phyloP scores from a whole-genome alignment of 1,140 invertebrate species.

The Saccostrea echinata region DNA sequence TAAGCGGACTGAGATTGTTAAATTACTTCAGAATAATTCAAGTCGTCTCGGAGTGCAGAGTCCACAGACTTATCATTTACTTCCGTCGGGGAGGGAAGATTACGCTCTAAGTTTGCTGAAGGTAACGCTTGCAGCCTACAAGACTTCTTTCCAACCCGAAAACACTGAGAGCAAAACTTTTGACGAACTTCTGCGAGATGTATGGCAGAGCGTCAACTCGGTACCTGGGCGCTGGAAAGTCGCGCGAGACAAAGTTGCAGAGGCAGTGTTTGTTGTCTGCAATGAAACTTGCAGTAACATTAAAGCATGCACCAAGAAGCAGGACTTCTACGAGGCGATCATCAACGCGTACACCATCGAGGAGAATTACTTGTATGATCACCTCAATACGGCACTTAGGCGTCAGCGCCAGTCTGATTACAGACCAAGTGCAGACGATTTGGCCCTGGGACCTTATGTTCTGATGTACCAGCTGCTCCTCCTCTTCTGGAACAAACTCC shows the following conservation, averaged over 20 bases:
- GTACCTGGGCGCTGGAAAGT: slow-evolving; percentile 23
- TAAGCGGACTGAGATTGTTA: neutral
- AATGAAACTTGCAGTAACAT: neutral
- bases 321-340: slow-evolving; percentile 37
- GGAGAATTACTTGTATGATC: slow-evolving; percentile 37
- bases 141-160: slow-evolving; percentile 33
- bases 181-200: slow-evolving; percentile 19
- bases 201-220: slow-evolving; percentile 24
- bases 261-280: slow-evolving; percentile 41
- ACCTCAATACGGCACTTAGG: slow-evolving; percentile 49
- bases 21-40: neutral
- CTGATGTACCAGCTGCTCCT: slow-evolving; percentile 49
- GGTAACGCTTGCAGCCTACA: slow-evolving; percentile 49
- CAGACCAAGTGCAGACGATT: slow-evolving; percentile 44
- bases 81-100: neutral
- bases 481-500: slow-evolving; percentile 42
- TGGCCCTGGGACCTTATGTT: slow-evolving; percentile 46
- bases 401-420: slow-evolving; percentile 35
- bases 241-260: slow-evolving; percentile 27
- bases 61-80: slow-evolving; percentile 37
- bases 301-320: neutral
- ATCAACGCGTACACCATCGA: slow-evolving; percentile 48
- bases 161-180: slow-evolving; percentile 29
- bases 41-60: neutral
- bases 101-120: slow-evolving; percentile 35